Evolutionary conservation across 2,113 vertebrate species (phyloP).

Genomic region (Notechis scutatus): DNA sequence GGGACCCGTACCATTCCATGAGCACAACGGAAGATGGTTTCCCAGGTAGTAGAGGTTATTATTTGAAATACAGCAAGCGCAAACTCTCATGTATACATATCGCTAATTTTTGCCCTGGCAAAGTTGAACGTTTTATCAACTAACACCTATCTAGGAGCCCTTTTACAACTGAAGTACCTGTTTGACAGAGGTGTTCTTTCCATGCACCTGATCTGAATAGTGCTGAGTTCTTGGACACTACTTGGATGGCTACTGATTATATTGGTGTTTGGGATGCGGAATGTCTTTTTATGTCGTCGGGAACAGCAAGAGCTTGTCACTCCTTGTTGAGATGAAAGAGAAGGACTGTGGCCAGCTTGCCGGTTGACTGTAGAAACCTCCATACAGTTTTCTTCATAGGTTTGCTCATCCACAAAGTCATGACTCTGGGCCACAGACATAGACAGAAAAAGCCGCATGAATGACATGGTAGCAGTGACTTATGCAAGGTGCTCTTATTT

Average conservation of each 20-base stretch:
- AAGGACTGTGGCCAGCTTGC: constrained; percentile 80
- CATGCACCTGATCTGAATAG: constrained; percentile 87
- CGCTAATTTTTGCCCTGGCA: neutral
- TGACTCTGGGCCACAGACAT: constrained; percentile 77
- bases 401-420: constrained; percentile 90
- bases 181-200: constrained; percentile 82
- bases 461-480: neutral
- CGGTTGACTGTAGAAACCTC: constrained; percentile 82
- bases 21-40: neutral
- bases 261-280: constrained; percentile 83
- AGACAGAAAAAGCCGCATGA: neutral
- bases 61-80: neutral
- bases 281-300: constrained; percentile 84
- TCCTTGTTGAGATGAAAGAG: constrained; percentile 78
- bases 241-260: constrained; percentile 70
- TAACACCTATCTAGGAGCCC: fast-evolving
- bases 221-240: constrained; percentile 91
- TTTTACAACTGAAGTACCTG: constrained; percentile 68
- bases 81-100: neutral
- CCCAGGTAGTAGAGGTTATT: neutral
- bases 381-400: constrained; percentile 82
- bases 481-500: neutral
- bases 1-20: neutral
- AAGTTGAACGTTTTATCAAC: neutral
- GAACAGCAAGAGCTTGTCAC: constrained; percentile 86